Percentiles rank a stretch among this genome's conserved stretches.
These are phyloP conservation scores for Mesoligia furuncula DNA, from an alignment of 2,888 invertebrate species.

Conservation along the genomic window DNA sequence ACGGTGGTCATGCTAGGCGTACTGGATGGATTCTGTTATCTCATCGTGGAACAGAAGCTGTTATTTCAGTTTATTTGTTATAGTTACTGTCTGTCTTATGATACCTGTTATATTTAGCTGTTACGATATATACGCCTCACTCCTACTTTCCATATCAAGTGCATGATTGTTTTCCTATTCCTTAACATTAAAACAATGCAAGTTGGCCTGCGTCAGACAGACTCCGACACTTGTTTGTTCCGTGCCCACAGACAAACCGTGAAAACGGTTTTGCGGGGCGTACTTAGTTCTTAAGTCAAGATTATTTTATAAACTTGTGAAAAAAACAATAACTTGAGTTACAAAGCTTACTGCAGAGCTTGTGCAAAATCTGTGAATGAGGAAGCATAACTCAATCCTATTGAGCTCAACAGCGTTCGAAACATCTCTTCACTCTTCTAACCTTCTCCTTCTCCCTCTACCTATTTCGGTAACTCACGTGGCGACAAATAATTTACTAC, in stretches of 20 bases:
- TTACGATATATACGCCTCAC: too few relatives aligned
- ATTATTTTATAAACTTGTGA: too few relatives aligned
- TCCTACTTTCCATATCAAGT: not conserved
- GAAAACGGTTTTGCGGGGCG: too few relatives aligned
- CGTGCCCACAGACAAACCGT: too few relatives aligned
- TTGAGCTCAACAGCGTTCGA: slow-evolving; percentile 21
- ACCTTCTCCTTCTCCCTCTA: slow-evolving; percentile 13
- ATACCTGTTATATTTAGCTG: too few relatives aligned
- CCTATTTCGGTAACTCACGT: slow-evolving; percentile 51
- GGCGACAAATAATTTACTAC: slow-evolving; percentile 37
- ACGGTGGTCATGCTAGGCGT: too few relatives aligned
- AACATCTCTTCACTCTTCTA: slow-evolving; percentile 18
- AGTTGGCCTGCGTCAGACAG: not conserved
- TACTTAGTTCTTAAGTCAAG: too few relatives aligned
- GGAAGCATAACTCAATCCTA: slow-evolving; percentile 5
- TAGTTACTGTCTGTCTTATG: too few relatives aligned
- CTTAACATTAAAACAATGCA: not conserved
- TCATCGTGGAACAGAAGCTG: too few relatives aligned
- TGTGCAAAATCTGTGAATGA: slow-evolving; percentile 25
- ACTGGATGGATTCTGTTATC: too few relatives aligned
- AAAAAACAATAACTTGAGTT: not conserved
- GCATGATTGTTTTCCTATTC: too few relatives aligned
- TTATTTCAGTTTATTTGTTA: too few relatives aligned
- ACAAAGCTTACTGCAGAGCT: not conserved
- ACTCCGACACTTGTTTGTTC: not conserved